Evolutionary conservation across 1,140 invertebrate species (phyloP).

Genomic region (Drosophila kanapiae): DNA sequence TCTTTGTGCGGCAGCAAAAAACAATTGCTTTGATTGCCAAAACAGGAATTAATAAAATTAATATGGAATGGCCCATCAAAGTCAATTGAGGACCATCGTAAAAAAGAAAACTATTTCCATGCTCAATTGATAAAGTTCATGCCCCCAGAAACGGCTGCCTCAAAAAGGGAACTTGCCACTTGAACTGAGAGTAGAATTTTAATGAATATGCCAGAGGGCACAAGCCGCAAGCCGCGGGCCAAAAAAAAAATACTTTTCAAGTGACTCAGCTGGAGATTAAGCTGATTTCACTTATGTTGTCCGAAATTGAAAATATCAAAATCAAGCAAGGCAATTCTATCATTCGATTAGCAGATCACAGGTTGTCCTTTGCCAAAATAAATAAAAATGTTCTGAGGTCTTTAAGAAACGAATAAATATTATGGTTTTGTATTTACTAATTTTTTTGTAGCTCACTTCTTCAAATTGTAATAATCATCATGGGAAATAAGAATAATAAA

Average conservation of each 20-base stretch:
- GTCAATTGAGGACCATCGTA: constrained; percentile 53
- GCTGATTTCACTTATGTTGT: constrained; percentile 25
- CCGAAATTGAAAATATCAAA: constrained; percentile 1
- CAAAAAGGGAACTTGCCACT: constrained; percentile 64
- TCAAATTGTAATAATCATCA: too few species aligned
- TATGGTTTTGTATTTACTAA: too few species aligned
- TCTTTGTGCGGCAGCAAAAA: constrained; percentile 23
- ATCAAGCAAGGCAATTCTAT: constrained; percentile 1
- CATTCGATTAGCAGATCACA: constrained; percentile 9
- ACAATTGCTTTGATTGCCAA: constrained; percentile 67
- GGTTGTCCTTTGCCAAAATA: not conserved
- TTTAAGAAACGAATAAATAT: not conserved
- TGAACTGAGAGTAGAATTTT: constrained; percentile 54
- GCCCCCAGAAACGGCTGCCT: constrained; percentile 41
- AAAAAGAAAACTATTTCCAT: constrained; percentile 66
- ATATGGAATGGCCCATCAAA: constrained; percentile 64
- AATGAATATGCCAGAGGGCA: constrained; percentile 47
- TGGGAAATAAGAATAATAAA: too few species aligned
- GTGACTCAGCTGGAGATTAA: constrained; percentile 44
- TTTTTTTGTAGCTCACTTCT: too few species aligned
- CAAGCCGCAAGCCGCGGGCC: constrained; percentile 1
- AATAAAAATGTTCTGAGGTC: not conserved
- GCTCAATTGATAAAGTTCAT: constrained; percentile 77
- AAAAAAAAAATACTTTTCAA: constrained; percentile 39
- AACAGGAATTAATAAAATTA: constrained; percentile 73